Evolutionary conservation across 2,797 vertebrate genomes (phyloP).

Genomic region (Thunnus albacares): DNA sequence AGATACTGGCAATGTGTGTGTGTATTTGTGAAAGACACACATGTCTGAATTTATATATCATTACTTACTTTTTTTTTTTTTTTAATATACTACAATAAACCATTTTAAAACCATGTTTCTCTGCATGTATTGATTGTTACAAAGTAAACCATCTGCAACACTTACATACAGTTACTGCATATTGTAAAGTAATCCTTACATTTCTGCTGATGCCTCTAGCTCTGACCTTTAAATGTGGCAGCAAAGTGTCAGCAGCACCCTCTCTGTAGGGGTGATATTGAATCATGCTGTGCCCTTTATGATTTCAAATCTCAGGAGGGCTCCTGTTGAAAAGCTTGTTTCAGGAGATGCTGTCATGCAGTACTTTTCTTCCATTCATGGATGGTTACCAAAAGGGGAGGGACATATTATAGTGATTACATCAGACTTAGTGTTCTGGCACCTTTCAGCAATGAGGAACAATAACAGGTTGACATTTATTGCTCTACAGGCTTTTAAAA

Average conservation of each 20-base stretch:
- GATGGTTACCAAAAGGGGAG: conserved; percentile 19
- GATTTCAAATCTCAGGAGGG: conserved; percentile 40
- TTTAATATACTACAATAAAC: background rate
- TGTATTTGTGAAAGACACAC: background rate
- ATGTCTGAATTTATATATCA: no score
- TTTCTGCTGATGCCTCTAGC: conserved; percentile 40
- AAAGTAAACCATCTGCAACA: background rate
- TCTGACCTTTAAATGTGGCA: conserved; percentile 61
- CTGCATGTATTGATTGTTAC: background rate
- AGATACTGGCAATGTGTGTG: background rate
- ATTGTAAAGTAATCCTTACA: conserved; percentile 4
- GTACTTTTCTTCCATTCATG: conserved; percentile 41
- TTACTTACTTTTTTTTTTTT: no score
- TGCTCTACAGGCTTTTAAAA: conserved; percentile 31
- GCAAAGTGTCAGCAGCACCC: conserved; percentile 40
- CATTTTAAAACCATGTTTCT: background rate
- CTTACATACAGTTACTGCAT: background rate
- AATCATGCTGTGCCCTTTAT: conserved; percentile 50
- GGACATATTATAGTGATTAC: conserved; percentile 24
- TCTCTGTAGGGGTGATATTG: conserved; percentile 20
- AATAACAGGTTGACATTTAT: conserved; percentile 36
- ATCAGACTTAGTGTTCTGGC: conserved; percentile 36
- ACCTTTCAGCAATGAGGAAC: conserved; percentile 32
- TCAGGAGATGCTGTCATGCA: conserved; percentile 28
- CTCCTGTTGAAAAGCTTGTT: conserved; percentile 32